Conservation (phyloP, 2,797 vertebrate genomes). For the Yasuhikotakia modesta region DNA sequence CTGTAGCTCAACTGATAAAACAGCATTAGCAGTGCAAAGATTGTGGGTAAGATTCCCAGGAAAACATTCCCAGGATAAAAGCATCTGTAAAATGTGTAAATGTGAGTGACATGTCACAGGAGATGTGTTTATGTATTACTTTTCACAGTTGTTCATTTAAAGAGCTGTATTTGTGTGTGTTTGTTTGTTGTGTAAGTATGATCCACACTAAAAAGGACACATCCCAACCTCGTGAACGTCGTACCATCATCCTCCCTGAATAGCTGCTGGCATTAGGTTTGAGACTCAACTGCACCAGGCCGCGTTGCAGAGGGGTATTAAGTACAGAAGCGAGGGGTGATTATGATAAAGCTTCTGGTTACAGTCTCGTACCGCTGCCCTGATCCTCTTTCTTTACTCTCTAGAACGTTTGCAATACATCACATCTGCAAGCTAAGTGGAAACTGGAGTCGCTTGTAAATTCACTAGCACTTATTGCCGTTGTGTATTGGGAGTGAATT, state of each 20-base stretch:
- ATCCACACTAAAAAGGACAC: constrained; percentile 32
- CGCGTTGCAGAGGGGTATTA: constrained; percentile 13
- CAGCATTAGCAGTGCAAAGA: too few species aligned
- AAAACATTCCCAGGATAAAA: too few species aligned
- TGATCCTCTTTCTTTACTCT: constrained; percentile 12
- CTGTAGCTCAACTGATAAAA: too few species aligned
- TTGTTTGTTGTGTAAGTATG: constrained; percentile 3
- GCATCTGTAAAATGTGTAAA: too few species aligned
- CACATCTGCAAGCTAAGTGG: constrained; percentile 31
- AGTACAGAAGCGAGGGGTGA: constrained; percentile 25
- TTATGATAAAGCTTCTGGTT: constrained; percentile 40
- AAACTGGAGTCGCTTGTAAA: constrained; percentile 34
- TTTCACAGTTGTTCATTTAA: constrained; percentile 32
- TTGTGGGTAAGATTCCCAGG: too few species aligned
- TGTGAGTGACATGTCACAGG: too few species aligned
- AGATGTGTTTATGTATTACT: too few species aligned
- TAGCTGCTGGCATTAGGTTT: constrained; percentile 54
- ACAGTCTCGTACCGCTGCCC: constrained; percentile 28
- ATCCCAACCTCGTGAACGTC: constrained; percentile 46
- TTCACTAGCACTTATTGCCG: not conserved
- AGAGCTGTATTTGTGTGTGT: too few species aligned
- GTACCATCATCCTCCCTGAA: constrained; percentile 59
- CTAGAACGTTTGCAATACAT: constrained; percentile 29
- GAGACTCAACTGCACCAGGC: constrained; percentile 14
- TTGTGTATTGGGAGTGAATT: not conserved